phyloP scores from a whole-genome alignment of 2,113 vertebrate genomes.

The Epinephelus moara region DNA sequence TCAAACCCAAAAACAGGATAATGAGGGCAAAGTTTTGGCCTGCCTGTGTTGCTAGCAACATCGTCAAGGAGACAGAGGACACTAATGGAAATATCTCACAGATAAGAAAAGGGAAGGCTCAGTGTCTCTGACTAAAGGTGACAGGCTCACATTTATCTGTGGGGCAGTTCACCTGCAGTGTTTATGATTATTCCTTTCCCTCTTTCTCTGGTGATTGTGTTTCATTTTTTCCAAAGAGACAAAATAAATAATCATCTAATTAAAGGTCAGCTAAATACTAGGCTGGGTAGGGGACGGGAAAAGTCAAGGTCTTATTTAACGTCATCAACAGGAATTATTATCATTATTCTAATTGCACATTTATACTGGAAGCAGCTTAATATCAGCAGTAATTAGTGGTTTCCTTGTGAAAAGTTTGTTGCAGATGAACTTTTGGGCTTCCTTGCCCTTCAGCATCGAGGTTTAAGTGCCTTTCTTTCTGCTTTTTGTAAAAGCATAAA shows the following conservation, averaged over 20 bases:
- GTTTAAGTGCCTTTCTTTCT: background rate
- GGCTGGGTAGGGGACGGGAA: background rate
- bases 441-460: background rate
- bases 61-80: slow-evolving; percentile 18
- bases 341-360: slow-evolving; percentile 26
- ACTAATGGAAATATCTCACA: slow-evolving; percentile 46
- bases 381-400: slow-evolving; percentile 32
- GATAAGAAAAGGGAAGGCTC: slow-evolving; percentile 34
- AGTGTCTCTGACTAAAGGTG: slow-evolving; percentile 38
- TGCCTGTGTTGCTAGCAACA: background rate
- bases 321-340: slow-evolving; percentile 22
- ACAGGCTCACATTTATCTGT: slow-evolving; percentile 41
- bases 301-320: slow-evolving; percentile 10
- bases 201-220: slow-evolving; percentile 28
- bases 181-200: slow-evolving; percentile 33
- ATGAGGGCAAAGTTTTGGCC: slow-evolving; percentile 48
- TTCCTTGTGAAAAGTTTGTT: slow-evolving; percentile 33
- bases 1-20: slow-evolving; percentile 43
- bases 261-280: slow-evolving; percentile 34
- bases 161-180: slow-evolving; percentile 28
- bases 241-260: slow-evolving; percentile 20
- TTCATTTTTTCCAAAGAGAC: slow-evolving; percentile 26
- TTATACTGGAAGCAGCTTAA: slow-evolving; percentile 19
- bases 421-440: slow-evolving; percentile 21
- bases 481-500: background rate